phyloP scores from a whole-genome alignment of 2,797 vertebrate genomes.

The Ceyx erithaca region DNA sequence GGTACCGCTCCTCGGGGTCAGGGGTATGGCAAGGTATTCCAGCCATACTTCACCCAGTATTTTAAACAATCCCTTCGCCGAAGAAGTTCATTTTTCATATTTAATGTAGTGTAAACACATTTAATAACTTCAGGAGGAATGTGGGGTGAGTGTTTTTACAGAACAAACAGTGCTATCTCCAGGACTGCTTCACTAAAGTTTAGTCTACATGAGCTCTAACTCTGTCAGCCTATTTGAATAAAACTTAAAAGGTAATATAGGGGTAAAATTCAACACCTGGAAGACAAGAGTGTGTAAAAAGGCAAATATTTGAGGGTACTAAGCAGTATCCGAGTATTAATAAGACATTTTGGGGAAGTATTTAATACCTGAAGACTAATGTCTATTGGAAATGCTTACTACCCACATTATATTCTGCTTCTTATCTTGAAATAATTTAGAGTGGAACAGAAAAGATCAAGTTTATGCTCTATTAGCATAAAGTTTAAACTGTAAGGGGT shows the following conservation, averaged over 20 bases:
- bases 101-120: slow-evolving; percentile 70
- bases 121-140: slow-evolving; percentile 61
- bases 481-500: slow-evolving; percentile 59
- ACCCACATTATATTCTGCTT: slow-evolving; percentile 54
- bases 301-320: slow-evolving; percentile 70
- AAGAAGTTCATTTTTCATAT: slow-evolving; percentile 68
- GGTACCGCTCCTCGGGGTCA: neutral
- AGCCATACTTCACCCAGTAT: neutral
- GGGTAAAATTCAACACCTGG: slow-evolving; percentile 53
- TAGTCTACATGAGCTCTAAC: slow-evolving; percentile 53
- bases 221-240: slow-evolving; percentile 56
- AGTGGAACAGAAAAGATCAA: slow-evolving; percentile 53
- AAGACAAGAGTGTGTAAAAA: slow-evolving; percentile 46
- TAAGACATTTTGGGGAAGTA: slow-evolving; percentile 66
- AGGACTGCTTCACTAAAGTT: slow-evolving; percentile 40
- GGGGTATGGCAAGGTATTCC: neutral
- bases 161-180: slow-evolving; percentile 67
- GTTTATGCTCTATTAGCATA: slow-evolving; percentile 60
- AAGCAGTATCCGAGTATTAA: slow-evolving; percentile 64
- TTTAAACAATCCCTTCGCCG: slow-evolving; percentile 31
- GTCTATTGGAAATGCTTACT: slow-evolving; percentile 67
- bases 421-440: slow-evolving; percentile 59
- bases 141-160: slow-evolving; percentile 34
- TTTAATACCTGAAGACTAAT: slow-evolving; percentile 67
- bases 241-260: slow-evolving; percentile 59